Base-by-base conservation (phyloP, 1,140 invertebrate species). In the Drosophila sp. region DNA sequence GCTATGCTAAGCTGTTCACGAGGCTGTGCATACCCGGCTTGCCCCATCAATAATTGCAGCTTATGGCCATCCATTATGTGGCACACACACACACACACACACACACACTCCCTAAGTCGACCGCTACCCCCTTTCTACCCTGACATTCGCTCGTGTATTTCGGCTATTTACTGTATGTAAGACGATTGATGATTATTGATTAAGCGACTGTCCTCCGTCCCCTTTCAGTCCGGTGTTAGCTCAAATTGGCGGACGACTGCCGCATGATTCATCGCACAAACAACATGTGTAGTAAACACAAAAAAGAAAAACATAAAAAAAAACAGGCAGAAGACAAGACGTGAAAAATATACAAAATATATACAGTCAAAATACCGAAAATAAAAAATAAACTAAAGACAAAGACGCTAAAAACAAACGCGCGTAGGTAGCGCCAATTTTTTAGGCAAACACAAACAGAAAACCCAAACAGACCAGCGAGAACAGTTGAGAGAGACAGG, bases 121-220 rank as follows among this genome's bases (percentile, higher is more conserved):
- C 14, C 2, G 2, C 32, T 8, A 6, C 43, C 4, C 4, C 21
- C 11, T 11, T 7, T 9, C 7, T 7, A 25, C 13, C 34, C 14
- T 13, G 32, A n/a, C 13, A 6, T 56, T 5, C 21, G 21, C 34
- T 16, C 41, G 32, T 59, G 29, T 58, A 53, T 53, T 72, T 54
- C 41, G 70, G 25, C 40, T 75, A 79, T 82, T 84, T 84, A 76
- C 80, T 86, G 77, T 84, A 56, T 80, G 73, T 86, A 82, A 87
- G 83, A 87, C 82, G 83, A 87, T 82, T 87, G 82, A 87, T 87
- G 82, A 78, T 87, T 87, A 87, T 87, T 87, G 82, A 87, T 87
- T 89, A 79, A 76, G 73, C 65, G 58, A 34, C 59, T 57, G 40
- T 41, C n/a, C 34, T 27, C 43, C 13, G n/a, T 8, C n/a, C 51